Evolutionary conservation across 2,888 invertebrate genomes (phyloP).

Genomic region (Andrena marginata): DNA sequence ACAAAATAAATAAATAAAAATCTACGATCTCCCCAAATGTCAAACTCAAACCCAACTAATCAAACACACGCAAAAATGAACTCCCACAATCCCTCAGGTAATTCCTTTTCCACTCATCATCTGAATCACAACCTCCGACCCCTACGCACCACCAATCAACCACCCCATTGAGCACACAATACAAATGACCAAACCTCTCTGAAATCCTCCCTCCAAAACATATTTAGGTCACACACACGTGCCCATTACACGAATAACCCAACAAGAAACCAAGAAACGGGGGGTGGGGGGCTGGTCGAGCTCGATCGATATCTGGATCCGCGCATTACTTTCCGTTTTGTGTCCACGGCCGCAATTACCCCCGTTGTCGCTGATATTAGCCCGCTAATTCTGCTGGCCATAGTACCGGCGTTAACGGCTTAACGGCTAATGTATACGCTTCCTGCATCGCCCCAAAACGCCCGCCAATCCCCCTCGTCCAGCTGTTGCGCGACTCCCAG

Average conservation of each 20-base stretch:
- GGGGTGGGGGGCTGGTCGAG: background rate
- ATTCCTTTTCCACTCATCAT: background rate
- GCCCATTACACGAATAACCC: background rate
- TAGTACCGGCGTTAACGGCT: constrained; percentile 33
- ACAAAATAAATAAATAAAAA: too few relatives aligned
- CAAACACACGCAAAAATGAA: too few relatives aligned
- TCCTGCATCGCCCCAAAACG: constrained; percentile 13
- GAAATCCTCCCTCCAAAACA: background rate
- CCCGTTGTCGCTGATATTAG: constrained; percentile 33
- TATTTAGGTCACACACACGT: constrained; percentile 15
- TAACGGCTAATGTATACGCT: constrained; percentile 28
- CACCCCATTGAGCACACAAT: background rate
- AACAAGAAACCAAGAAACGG: constrained; percentile 12
- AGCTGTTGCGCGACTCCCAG: background rate
- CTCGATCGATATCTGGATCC: constrained; percentile 24
- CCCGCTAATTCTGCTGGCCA: constrained; percentile 37
- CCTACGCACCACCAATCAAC: background rate
- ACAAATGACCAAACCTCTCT: constrained; percentile 16
- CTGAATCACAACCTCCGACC: background rate
- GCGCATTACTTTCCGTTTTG: constrained; percentile 29
- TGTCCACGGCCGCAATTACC: constrained; percentile 30
- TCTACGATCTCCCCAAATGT: too few relatives aligned
- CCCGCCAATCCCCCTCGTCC: background rate
- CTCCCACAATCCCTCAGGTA: too few relatives aligned
- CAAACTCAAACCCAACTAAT: too few relatives aligned